phyloP scores from a whole-genome alignment of 2,888 invertebrate genomes.

The Parnassius apollo region DNA sequence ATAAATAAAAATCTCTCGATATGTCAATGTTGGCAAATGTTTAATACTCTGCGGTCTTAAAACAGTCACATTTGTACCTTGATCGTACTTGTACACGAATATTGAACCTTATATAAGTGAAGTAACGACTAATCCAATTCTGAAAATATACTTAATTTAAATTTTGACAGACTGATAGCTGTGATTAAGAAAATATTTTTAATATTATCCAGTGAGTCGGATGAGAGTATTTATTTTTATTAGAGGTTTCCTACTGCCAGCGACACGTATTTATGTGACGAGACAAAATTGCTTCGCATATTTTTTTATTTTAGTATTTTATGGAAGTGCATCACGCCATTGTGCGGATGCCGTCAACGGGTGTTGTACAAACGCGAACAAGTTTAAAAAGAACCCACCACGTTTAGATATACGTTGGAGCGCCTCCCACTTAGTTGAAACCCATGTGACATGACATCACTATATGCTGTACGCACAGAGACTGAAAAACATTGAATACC shows the following conservation, averaged over 20 bases:
- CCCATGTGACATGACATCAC: constrained; percentile 50
- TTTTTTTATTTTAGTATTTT: constrained; percentile 61
- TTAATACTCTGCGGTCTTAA: constrained; percentile 77
- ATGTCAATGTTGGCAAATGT: constrained; percentile 56
- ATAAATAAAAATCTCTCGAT: constrained; percentile 53
- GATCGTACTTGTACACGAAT: constrained; percentile 71
- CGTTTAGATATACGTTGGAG: constrained; percentile 38
- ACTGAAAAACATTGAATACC: constrained; percentile 65
- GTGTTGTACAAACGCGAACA: constrained; percentile 56
- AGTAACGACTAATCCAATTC: constrained; percentile 77
- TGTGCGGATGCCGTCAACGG: constrained; percentile 46
- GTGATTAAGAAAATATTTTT: constrained; percentile 81
- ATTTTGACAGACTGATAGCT: constrained; percentile 82
- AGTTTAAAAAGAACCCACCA: constrained; percentile 52
- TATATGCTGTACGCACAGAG: constrained; percentile 43
- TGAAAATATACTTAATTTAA: constrained; percentile 81
- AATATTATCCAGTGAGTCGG: constrained; percentile 81
- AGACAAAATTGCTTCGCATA: constrained; percentile 67
- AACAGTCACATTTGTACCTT: constrained; percentile 81
- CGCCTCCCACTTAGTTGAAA: constrained; percentile 45
- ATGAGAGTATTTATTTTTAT: constrained; percentile 78
- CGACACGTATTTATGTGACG: constrained; percentile 63
- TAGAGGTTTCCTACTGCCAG: constrained; percentile 77
- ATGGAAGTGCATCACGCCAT: constrained; percentile 47
- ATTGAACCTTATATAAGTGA: constrained; percentile 72